These are phyloP conservation scores for Panurus biarmicus DNA, from an alignment of 2,113 vertebrate species.

Conservation along the genomic window DNA sequence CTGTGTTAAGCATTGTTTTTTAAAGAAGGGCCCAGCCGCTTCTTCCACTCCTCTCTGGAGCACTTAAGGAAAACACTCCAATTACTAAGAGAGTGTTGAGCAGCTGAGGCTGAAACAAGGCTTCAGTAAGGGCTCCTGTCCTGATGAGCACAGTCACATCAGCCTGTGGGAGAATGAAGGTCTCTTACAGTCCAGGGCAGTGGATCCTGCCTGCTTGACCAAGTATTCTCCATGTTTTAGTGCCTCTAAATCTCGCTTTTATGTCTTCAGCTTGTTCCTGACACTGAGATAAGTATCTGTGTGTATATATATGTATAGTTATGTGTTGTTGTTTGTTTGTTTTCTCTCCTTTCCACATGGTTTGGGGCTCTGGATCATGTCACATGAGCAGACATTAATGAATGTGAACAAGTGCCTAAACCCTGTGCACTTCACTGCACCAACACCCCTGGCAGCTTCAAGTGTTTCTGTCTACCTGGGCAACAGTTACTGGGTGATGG, in stretches of 20 bases:
- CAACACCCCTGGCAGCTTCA: conserved; percentile 95
- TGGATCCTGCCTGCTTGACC: not conserved
- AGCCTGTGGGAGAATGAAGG: not conserved
- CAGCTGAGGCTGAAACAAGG: not conserved
- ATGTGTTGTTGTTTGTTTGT: conserved; percentile 61
- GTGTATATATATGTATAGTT: not conserved
- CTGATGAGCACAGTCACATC: not conserved
- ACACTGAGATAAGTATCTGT: conserved; percentile 61
- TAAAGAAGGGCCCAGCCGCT: not conserved
- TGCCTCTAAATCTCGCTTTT: not conserved
- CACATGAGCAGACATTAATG: conserved; percentile 91
- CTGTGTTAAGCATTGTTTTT: not conserved
- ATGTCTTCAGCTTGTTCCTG: conserved; percentile 53
- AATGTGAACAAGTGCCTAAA: conserved; percentile 87
- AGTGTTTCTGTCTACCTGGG: conserved; percentile 88
- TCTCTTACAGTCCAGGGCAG: not conserved
- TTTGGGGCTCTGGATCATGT: conserved; percentile 73
- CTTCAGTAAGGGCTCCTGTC: not conserved
- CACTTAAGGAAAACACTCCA: not conserved
- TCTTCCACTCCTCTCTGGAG: not conserved
- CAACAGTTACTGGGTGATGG: conserved; percentile 91
- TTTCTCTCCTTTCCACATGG: conserved; percentile 68
- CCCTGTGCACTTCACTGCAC: conserved; percentile 90
- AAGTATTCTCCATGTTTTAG: not conserved
- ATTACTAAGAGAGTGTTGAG: not conserved